Conservation (phyloP, 2,113 vertebrate species). For the Pao palembangensis region DNA sequence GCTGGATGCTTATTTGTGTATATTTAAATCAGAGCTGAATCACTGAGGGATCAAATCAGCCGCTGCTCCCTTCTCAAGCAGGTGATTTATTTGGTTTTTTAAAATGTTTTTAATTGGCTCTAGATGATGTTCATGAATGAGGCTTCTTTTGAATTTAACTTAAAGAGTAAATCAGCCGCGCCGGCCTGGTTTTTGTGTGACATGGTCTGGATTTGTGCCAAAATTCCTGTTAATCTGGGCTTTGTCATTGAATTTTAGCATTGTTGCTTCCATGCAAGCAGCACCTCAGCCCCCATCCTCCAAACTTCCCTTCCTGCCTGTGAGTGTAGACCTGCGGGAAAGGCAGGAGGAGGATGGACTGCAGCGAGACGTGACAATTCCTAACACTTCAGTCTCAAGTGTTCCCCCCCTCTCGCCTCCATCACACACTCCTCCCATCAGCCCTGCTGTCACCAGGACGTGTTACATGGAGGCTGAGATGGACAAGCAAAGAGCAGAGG, state of each 20-base stretch:
- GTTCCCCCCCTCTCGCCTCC: slow-evolving; percentile 51
- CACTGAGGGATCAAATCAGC: background rate
- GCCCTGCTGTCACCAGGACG: slow-evolving; percentile 64
- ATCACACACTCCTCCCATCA: slow-evolving; percentile 43
- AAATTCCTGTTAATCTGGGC: slow-evolving; percentile 41
- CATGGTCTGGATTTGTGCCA: slow-evolving; percentile 16
- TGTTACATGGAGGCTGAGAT: slow-evolving; percentile 31
- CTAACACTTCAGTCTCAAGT: slow-evolving; percentile 31
- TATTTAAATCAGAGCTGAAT: slow-evolving; percentile 26
- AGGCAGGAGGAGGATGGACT: slow-evolving; percentile 47
- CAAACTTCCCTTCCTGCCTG: slow-evolving; percentile 55
- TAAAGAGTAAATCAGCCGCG: slow-evolving; percentile 9
- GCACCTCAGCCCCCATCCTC: slow-evolving; percentile 51
- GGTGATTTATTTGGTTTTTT: background rate
- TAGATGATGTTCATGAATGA: too few species aligned
- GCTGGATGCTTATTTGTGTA: background rate
- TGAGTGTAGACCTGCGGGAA: slow-evolving; percentile 41
- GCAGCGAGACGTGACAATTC: slow-evolving; percentile 20
- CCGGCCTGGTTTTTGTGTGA: slow-evolving; percentile 7
- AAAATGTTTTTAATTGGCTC: background rate
- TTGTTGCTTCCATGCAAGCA: slow-evolving; percentile 39
- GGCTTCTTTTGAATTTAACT: background rate
- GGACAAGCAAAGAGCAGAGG: slow-evolving; percentile 5
- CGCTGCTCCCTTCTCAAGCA: background rate
- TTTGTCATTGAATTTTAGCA: slow-evolving; percentile 69